Evolutionary conservation across 2,888 invertebrate genomes (phyloP).

Genomic region (Leistus spinibarbis): DNA sequence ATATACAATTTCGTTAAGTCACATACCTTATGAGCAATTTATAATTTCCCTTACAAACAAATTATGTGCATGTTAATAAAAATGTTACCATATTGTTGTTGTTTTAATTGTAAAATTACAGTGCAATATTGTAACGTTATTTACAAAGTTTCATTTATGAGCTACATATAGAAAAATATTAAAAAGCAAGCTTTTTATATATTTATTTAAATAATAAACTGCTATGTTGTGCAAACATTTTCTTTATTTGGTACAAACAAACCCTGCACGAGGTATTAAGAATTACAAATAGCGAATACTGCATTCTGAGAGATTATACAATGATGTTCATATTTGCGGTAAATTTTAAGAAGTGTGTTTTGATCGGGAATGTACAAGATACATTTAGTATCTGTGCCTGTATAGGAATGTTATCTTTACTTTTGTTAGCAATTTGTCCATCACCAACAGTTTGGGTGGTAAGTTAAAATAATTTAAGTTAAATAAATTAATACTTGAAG

Average conservation of each 20-base stretch:
- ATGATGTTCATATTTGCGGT: neutral
- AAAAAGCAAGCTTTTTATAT: constrained; percentile 35
- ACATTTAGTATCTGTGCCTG: neutral
- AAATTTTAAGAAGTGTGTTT: neutral
- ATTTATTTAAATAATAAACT: constrained; percentile 24
- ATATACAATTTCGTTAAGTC: constrained; percentile 20
- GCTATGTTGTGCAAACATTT: constrained; percentile 28
- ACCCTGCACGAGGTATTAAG: constrained; percentile 31
- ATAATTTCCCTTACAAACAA: constrained; percentile 18
- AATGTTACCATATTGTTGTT: neutral
- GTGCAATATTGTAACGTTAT: constrained; percentile 17
- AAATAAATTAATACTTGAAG: neutral
- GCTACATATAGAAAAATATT: constrained; percentile 35
- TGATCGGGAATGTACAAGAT: neutral
- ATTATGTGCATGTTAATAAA: constrained; percentile 26
- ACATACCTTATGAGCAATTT: constrained; percentile 35
- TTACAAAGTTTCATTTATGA: constrained; percentile 16
- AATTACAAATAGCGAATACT: constrained; percentile 19
- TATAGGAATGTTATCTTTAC: neutral
- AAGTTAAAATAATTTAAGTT: neutral
- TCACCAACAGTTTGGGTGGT: neutral
- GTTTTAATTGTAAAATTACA: neutral
- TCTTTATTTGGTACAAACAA: constrained; percentile 26
- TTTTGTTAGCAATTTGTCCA: neutral
- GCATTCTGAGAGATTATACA: neutral